phyloP scores from a whole-genome alignment of 2,888 invertebrate species.

The Clusia tigrina region DNA sequence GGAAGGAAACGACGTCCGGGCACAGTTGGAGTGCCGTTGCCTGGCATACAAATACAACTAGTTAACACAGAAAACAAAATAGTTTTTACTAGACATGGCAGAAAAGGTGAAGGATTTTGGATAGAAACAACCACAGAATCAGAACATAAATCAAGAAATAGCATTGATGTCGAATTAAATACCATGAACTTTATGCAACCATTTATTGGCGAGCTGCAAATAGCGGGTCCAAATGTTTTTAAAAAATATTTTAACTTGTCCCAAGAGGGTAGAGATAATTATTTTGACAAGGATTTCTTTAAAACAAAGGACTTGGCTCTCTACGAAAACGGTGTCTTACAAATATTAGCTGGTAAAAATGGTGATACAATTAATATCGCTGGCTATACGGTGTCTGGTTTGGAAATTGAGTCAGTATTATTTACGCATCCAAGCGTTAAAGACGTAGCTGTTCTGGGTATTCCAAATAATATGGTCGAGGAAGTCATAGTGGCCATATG shows the following conservation, averaged over 20 bases:
- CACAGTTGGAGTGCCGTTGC: slow-evolving; percentile 35
- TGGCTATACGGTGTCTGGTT: slow-evolving; percentile 86
- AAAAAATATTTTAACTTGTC: slow-evolving; percentile 9
- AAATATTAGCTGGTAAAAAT: slow-evolving; percentile 76
- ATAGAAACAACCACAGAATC: no score
- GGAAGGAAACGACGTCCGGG: slow-evolving; percentile 29
- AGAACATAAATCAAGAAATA: no score
- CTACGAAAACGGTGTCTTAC: slow-evolving; percentile 72
- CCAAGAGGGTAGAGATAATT: slow-evolving; percentile 76
- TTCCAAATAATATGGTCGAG: slow-evolving; percentile 82
- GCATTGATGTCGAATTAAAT: no score
- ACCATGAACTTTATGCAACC: no score
- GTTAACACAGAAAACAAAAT: slow-evolving; percentile 37
- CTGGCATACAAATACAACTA: slow-evolving; percentile 39
- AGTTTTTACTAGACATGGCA: slow-evolving; percentile 32
- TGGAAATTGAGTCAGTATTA: slow-evolving; percentile 83
- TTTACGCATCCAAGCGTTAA: slow-evolving; percentile 76
- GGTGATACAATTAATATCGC: slow-evolving; percentile 88
- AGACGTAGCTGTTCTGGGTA: slow-evolving; percentile 81
- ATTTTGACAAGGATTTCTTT: slow-evolving; percentile 90
- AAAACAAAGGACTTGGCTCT: slow-evolving; percentile 86
- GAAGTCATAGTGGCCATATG: slow-evolving; percentile 74
- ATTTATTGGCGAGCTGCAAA: slow-evolving; percentile 46
- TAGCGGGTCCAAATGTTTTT: slow-evolving; percentile 35
- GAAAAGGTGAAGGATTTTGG: not conserved